Conservation (phyloP, 2,113 vertebrate species). For the Theristicus caerulescens region DNA sequence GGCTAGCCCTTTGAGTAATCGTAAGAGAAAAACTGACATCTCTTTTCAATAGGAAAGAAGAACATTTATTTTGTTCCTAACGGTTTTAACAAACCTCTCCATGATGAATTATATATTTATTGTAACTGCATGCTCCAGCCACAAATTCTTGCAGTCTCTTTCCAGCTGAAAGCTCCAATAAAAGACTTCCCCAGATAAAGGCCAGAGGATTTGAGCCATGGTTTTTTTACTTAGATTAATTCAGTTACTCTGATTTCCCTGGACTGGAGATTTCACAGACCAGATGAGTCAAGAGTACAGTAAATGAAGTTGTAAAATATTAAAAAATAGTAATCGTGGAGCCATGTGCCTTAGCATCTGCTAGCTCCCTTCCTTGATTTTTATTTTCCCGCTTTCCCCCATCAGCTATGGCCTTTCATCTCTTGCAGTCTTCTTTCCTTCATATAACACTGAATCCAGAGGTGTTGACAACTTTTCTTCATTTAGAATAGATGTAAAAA, state of each 20-base stretch:
- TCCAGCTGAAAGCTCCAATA: slow-evolving; percentile 45
- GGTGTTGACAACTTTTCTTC: not conserved
- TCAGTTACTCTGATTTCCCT: slow-evolving; percentile 9
- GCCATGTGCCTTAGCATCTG: not conserved
- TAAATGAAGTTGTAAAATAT: not conserved
- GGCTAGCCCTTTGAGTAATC: slow-evolving; percentile 20
- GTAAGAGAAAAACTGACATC: slow-evolving; percentile 30
- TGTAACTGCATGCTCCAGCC: slow-evolving; percentile 9
- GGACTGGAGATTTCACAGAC: slow-evolving; percentile 4
- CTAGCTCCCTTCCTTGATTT: not conserved
- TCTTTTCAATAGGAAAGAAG: slow-evolving; percentile 48
- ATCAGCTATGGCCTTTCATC: not conserved
- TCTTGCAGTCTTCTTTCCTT: not conserved
- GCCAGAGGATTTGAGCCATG: slow-evolving; percentile 36
- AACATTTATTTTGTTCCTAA: slow-evolving; percentile 52
- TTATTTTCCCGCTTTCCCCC: not conserved
- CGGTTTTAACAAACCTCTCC: slow-evolving; percentile 45
- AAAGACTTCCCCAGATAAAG: slow-evolving; percentile 50
- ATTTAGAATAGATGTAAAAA: not conserved
- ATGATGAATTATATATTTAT: slow-evolving; percentile 57
- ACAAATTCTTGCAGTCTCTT: slow-evolving; percentile 43
- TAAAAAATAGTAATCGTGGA: not conserved
- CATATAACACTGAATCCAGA: not conserved
- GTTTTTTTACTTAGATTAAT: slow-evolving; percentile 32
- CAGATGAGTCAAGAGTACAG: not conserved